These are phyloP conservation scores for Dynastes maya DNA, from an alignment of 2,888 invertebrate species.

Conservation along the genomic window DNA sequence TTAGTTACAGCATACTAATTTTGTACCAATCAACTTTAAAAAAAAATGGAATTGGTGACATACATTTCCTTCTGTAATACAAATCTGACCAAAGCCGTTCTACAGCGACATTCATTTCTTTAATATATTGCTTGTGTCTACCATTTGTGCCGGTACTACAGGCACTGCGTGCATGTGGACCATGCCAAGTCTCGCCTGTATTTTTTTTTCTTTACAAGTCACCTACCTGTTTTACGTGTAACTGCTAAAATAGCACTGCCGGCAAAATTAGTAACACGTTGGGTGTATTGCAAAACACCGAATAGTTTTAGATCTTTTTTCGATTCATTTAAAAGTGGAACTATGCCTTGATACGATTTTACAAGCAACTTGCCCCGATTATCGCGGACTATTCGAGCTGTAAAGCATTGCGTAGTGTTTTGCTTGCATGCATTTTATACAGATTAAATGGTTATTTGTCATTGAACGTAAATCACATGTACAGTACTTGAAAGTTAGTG, in stretches of 20 bases:
- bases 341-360: conserved; percentile 16
- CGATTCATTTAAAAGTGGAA: background rate
- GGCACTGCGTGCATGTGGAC: background rate
- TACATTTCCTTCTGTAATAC: background rate
- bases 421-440: background rate
- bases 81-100: background rate
- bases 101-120: conserved; percentile 19
- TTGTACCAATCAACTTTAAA: too few species aligned
- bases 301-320: conserved; percentile 14
- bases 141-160: background rate
- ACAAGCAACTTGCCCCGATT: background rate
- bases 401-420: background rate
- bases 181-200: conserved; percentile 7
- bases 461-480: too few species aligned
- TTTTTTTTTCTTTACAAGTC: conserved; percentile 13
- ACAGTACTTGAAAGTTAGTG: too few species aligned
- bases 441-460: too few species aligned
- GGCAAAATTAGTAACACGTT: conserved; percentile 25
- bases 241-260: conserved; percentile 1
- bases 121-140: background rate
- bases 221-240: conserved; percentile 11
- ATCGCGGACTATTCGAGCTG: background rate
- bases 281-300: conserved; percentile 2
- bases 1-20: too few species aligned
- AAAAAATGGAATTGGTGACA: background rate